Conservation (phyloP, 2,113 vertebrate genomes). For the Tyto alba region DNA sequence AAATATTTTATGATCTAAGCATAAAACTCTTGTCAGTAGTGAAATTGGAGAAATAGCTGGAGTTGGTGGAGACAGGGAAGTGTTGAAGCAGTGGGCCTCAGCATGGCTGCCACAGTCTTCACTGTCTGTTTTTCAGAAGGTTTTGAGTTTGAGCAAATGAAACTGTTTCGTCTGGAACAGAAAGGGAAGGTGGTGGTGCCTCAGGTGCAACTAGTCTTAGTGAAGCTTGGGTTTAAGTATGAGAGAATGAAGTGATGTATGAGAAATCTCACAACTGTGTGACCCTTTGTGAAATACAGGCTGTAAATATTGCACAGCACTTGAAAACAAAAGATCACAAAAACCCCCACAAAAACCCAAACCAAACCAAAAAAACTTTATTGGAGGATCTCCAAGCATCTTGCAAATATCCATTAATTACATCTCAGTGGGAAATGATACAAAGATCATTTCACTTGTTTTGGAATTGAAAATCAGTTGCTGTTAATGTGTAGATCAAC, state of each 20-base stretch:
- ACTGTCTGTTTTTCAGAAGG: neutral
- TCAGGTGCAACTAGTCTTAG: neutral
- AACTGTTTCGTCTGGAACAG: neutral
- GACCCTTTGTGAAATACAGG: neutral
- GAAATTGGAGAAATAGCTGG: neutral
- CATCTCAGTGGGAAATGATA: slow-evolving; percentile 11
- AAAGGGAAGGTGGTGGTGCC: neutral
- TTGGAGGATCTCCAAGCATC: slow-evolving; percentile 15
- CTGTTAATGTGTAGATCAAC: neutral
- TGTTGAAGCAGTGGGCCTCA: neutral
- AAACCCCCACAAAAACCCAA: neutral
- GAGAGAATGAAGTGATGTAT: neutral
- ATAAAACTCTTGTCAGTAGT: neutral
- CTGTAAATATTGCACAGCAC: neutral
- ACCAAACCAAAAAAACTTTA: neutral
- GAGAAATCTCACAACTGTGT: neutral
- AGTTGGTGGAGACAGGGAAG: neutral
- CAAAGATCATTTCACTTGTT: slow-evolving; percentile 27
- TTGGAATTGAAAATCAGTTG: slow-evolving; percentile 11
- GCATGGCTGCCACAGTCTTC: neutral
- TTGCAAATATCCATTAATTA: slow-evolving; percentile 49
- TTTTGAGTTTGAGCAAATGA: neutral
- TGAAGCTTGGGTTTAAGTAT: neutral
- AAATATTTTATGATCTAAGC: neutral
- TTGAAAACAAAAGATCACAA: neutral